These are phyloP conservation scores for Semicossyphus pulcher DNA, from an alignment of 2,113 vertebrate genomes.

Conservation along the genomic window DNA sequence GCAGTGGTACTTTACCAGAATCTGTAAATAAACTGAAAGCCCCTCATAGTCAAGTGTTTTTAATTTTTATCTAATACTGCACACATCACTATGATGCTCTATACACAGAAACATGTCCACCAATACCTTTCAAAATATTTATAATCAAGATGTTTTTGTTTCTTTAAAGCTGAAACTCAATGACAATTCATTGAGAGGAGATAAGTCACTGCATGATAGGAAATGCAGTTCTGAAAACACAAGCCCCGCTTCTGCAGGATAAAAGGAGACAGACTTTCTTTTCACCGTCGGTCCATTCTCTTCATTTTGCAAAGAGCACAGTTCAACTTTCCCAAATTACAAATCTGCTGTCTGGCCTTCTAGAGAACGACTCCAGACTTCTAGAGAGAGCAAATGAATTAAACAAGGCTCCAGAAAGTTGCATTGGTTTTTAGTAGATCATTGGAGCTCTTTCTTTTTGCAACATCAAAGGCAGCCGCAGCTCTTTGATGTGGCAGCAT, in stretches of 20 bases:
- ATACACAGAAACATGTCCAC: too few relatives aligned
- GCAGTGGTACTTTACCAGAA: too few relatives aligned
- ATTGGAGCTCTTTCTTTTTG: slow-evolving; percentile 94
- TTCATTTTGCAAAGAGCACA: slow-evolving; percentile 14
- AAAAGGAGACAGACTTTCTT: background rate
- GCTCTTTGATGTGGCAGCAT: slow-evolving; percentile 95
- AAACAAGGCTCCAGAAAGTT: slow-evolving; percentile 88
- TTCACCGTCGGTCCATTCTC: background rate
- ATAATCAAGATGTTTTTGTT: too few relatives aligned
- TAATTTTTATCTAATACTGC: too few relatives aligned
- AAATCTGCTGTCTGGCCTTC: slow-evolving; percentile 47
- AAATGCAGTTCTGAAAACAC: background rate
- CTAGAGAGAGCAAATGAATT: slow-evolving; percentile 73
- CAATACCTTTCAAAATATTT: too few relatives aligned
- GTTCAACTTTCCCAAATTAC: slow-evolving; percentile 46
- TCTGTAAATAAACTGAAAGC: too few relatives aligned
- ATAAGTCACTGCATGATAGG: too few relatives aligned
- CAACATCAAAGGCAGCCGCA: slow-evolving; percentile 92
- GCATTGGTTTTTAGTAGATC: slow-evolving; percentile 93
- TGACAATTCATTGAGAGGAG: too few relatives aligned
- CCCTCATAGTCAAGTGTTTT: too few relatives aligned
- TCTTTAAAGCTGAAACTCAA: too few relatives aligned
- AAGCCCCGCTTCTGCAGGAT: too few relatives aligned
- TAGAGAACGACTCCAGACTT: slow-evolving; percentile 61
- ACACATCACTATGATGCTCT: too few relatives aligned